Percentiles rank a stretch among this genome's conserved stretches.
Evolutionary conservation across 2,113 vertebrate genomes (phyloP).

Genomic region (Stigmatopora argus): DNA sequence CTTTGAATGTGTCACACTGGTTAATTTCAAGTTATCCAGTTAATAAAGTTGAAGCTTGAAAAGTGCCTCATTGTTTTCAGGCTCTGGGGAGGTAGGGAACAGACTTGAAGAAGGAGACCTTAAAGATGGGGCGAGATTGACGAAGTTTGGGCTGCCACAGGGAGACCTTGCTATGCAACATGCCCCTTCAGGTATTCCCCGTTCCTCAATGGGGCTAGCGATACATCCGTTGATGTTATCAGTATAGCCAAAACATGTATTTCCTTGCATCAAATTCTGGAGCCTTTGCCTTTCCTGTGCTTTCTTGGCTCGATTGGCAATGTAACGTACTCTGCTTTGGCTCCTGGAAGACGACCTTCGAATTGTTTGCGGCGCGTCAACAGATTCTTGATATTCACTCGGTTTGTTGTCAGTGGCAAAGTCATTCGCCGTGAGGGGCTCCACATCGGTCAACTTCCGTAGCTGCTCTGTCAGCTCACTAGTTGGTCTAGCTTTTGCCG

Average conservation of each 20-base stretch:
- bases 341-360: constrained; percentile 83
- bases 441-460: constrained; percentile 79
- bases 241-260: constrained; percentile 30
- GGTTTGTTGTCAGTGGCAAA: constrained; percentile 64
- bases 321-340: constrained; percentile 87
- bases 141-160: constrained; percentile 67
- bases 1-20: constrained; percentile 16
- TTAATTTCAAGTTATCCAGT: constrained; percentile 35
- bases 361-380: constrained; percentile 59
- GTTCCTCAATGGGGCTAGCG: constrained; percentile 77
- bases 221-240: constrained; percentile 26
- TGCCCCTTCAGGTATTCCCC: constrained; percentile 86
- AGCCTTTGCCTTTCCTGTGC: constrained; percentile 83
- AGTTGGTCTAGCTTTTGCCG: constrained; percentile 3
- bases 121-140: constrained; percentile 51
- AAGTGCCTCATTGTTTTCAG: constrained; percentile 69
- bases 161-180: constrained; percentile 75
- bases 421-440: constrained; percentile 73
- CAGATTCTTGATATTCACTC: constrained; percentile 16
- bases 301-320: constrained; percentile 84
- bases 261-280: constrained; percentile 63
- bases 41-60: constrained; percentile 76
- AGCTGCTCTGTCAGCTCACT: constrained; percentile 80
- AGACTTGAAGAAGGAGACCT: constrained; percentile 46
- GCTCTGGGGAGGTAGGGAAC: constrained; percentile 40